Evolutionary conservation across 92 coral and sea anemone species (phyloP).

Genomic region (Paramuricea clavata): DNA sequence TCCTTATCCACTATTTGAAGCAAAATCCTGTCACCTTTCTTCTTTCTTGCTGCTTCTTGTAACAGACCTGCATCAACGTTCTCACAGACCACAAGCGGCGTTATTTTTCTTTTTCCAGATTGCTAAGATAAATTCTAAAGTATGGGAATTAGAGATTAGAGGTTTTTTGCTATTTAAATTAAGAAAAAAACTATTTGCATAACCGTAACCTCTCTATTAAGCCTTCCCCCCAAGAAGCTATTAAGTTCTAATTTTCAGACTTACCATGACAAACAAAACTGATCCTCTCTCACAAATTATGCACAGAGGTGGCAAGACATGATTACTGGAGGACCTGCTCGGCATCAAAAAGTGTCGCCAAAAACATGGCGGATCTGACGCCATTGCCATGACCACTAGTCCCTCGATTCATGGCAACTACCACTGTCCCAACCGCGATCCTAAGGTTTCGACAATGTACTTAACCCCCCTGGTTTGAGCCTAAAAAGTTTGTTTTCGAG

Average conservation of each 20-base stretch:
- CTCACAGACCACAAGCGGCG: conserved; percentile 41
- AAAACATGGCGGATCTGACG: too few relatives aligned
- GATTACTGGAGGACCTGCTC: too few relatives aligned
- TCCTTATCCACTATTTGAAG: conserved; percentile 33
- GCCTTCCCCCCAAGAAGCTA: background rate
- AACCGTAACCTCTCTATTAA: too few relatives aligned
- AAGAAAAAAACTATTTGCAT: too few relatives aligned
- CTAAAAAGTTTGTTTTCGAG: too few relatives aligned
- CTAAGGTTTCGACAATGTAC: too few relatives aligned
- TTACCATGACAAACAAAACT: conserved; percentile 49
- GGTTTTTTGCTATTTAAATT: too few relatives aligned
- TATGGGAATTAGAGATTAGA: background rate
- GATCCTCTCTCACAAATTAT: conserved; percentile 44
- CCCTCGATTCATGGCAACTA: too few relatives aligned
- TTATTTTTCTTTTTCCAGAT: conserved; percentile 42
- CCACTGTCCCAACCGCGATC: too few relatives aligned
- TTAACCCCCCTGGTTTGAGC: too few relatives aligned
- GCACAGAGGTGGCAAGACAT: conserved; percentile 32
- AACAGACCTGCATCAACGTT: conserved; percentile 20
- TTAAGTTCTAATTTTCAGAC: background rate
- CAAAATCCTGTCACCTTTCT: conserved; percentile 37
- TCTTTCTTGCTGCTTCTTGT: conserved; percentile 45
- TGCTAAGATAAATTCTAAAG: conserved; percentile 18
- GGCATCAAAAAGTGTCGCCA: too few relatives aligned
- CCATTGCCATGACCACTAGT: too few relatives aligned